Conservation (phyloP, 2,888 invertebrate species). For the Crepidodera aurea region DNA sequence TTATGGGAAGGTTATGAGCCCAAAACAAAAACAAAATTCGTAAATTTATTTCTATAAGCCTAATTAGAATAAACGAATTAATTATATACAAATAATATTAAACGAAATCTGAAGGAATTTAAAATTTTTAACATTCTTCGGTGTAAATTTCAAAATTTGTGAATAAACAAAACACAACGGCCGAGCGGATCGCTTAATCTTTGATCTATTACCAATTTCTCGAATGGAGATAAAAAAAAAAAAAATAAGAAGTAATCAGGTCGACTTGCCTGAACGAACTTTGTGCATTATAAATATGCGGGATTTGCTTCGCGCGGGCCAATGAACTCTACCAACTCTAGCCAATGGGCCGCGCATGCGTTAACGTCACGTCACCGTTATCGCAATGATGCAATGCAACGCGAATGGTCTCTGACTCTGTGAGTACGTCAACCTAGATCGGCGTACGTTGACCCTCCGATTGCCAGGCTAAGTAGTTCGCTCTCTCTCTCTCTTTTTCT, state of each 20-base stretch:
- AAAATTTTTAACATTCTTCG: too few relatives aligned
- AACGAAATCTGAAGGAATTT: too few relatives aligned
- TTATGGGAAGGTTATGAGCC: too few relatives aligned
- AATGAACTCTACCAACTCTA: slow-evolving; percentile 27
- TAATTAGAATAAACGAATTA: too few relatives aligned
- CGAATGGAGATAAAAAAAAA: slow-evolving; percentile 23
- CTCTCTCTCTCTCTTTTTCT: slow-evolving; percentile 22
- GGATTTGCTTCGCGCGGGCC: slow-evolving; percentile 24
- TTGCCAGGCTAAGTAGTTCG: background rate
- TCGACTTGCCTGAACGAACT: slow-evolving; percentile 48
- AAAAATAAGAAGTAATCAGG: slow-evolving; percentile 44
- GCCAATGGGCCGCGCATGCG: slow-evolving; percentile 16
- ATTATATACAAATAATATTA: too few relatives aligned
- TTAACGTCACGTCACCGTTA: slow-evolving; percentile 43
- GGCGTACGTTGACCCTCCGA: slow-evolving; percentile 43
- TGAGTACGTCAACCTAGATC: slow-evolving; percentile 49
- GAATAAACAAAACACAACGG: too few relatives aligned
- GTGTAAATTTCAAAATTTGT: too few relatives aligned
- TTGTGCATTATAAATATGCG: slow-evolving; percentile 39
- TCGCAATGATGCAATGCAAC: slow-evolving; percentile 49
- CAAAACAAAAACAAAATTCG: too few relatives aligned
- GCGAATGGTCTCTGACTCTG: slow-evolving; percentile 38
- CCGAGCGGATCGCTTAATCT: too few relatives aligned
- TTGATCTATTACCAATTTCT: too few relatives aligned
- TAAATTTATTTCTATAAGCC: too few relatives aligned